Conservation (phyloP, 2,888 invertebrate genomes). For the Rhagium mordax region DNA sequence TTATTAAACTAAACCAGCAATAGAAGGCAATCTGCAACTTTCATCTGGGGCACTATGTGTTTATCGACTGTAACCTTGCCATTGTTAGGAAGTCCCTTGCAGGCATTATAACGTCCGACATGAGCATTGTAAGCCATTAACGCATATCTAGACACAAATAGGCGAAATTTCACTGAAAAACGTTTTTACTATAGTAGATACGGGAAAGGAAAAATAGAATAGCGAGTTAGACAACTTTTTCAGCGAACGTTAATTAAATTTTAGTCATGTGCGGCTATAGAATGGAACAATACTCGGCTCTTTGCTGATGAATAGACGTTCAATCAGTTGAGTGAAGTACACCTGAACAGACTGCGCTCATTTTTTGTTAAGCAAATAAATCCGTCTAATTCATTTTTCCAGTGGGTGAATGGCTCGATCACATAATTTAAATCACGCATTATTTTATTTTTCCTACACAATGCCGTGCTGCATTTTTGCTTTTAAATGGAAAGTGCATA, state of each 20-base stretch:
- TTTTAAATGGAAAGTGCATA: neutral
- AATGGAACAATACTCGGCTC: conserved; percentile 43
- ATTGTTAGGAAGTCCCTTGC: conserved; percentile 11
- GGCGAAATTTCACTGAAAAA: conserved; percentile 18
- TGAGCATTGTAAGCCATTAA: conserved; percentile 23
- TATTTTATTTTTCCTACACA: neutral
- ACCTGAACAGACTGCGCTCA: conserved; percentile 37
- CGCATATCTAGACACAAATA: conserved; percentile 24
- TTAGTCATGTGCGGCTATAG: conserved; percentile 37
- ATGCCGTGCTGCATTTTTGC: neutral
- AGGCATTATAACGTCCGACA: conserved; percentile 2
- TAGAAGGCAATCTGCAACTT: too few species aligned
- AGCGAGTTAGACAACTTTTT: conserved; percentile 31
- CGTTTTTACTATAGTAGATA: conserved; percentile 22
- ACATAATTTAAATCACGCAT: conserved; percentile 15
- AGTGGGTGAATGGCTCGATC: conserved; percentile 21
- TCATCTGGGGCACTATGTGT: neutral
- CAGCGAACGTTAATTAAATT: conserved; percentile 42
- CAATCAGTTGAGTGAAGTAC: conserved; percentile 42
- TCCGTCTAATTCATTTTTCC: conserved; percentile 40
- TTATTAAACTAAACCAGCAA: too few species aligned
- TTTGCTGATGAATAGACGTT: conserved; percentile 41
- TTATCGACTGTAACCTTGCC: conserved; percentile 5
- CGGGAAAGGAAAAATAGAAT: conserved; percentile 24
- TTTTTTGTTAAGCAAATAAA: conserved; percentile 41